These are phyloP conservation scores for Limanda limanda DNA, from an alignment of 2,113 vertebrate species.

Conservation along the genomic window DNA sequence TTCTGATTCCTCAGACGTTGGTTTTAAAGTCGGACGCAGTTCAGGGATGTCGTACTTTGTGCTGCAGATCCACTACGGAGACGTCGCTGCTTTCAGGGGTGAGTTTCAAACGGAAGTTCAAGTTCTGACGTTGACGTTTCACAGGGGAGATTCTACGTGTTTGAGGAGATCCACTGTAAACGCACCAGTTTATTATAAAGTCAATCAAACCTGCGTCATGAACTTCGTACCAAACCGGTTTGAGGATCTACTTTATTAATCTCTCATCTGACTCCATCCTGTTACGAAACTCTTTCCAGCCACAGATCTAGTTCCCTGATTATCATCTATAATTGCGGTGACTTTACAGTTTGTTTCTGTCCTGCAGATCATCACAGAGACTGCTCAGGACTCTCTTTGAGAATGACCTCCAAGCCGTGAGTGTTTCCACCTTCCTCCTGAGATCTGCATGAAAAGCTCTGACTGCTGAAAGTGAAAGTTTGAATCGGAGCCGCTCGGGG, in stretches of 20 bases:
- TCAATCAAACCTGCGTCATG: no score
- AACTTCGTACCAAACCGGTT: no score
- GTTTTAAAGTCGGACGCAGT: conserved; percentile 93
- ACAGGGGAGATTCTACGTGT: background rate
- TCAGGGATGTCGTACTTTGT: conserved; percentile 91
- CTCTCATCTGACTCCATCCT: no score
- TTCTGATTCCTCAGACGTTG: conserved; percentile 86
- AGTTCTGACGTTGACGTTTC: background rate
- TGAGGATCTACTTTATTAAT: no score
- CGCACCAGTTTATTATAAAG: no score
- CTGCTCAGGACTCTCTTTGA: conserved; percentile 93
- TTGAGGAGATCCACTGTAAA: background rate
- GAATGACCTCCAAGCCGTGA: conserved; percentile 93
- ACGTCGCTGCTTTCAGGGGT: conserved; percentile 91
- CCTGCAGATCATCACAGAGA: conserved; percentile 93
- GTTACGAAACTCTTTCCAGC: no score
- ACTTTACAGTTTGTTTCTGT: conserved; percentile 9
- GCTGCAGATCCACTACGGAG: conserved; percentile 97
- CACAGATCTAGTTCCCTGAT: no score
- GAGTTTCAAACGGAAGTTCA: conserved; percentile 42
- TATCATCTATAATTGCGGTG: no score
- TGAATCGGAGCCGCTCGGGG: no score
- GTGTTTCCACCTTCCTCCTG: conserved; percentile 53
- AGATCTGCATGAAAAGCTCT: background rate
- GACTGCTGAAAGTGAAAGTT: background rate